Evolutionary conservation across 2,888 invertebrate species (phyloP), one percentile per base, ranked within the genome.

Genomic region (Cerastis leucographa): DNA sequence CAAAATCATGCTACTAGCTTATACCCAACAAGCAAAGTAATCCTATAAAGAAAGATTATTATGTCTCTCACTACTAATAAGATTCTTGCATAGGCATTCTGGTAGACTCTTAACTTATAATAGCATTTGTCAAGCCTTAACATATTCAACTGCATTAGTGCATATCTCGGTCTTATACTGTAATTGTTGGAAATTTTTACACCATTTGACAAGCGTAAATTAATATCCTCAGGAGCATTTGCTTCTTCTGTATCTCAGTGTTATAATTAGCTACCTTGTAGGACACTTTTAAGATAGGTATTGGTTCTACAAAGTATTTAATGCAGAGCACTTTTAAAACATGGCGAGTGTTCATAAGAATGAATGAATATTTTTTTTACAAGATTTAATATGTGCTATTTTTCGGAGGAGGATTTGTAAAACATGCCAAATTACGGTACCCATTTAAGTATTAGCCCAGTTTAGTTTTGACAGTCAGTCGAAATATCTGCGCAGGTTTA

Each of bases 41-140:
- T 67, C 68, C 35, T 68, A n/a, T 54, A 61, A 70, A 14, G 44
- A 44, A 70, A 70, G 8, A 22, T 44, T 70, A 59, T 44, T 59
- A 70, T n/a, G 56, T 59, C 70, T 59, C 22, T 59, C 29, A 70
- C 44, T 59, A 70, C 56, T 65, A 54, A 29, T 42, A 42, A 64
- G 25, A 29, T 65, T 59, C 70, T 59, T 59, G 19, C 44, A 69
- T 56, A 69, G 68, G 42, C 9, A 56, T 69, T 68, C 17, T 51
- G 12, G 12, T 69, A 44, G 25, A 69, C 19, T 44, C 22, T 59
- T 40, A 54, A 69, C 59, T 69, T 69, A 56, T 42, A 42, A 56
- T 42, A 56, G 69, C 42, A 54, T 56, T n/a, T n/a, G 68, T 46
- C 68, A 69, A 69, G 42, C 68, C 59, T 35, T 44, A 46, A 44